A percentile compares a stretch with the other conserved stretches of the same genome.
phyloP scores from a whole-genome alignment of 2,888 invertebrate species.

The Sarcophaga rosellei region DNA sequence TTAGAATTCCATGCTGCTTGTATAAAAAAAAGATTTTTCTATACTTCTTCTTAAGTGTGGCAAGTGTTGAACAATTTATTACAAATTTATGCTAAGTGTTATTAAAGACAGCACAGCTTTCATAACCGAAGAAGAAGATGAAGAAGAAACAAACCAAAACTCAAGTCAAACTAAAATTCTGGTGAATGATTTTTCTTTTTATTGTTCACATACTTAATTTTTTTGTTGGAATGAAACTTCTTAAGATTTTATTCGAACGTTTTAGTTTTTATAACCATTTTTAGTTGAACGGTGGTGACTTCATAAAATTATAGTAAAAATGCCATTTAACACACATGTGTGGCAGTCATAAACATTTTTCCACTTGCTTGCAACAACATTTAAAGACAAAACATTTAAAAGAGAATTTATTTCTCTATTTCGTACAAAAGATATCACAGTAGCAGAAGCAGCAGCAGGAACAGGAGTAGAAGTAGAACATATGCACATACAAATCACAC shows the following conservation, averaged over 20 bases:
- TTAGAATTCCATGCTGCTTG: too few relatives aligned
- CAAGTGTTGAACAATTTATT: conserved; percentile 2
- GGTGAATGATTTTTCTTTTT: conserved; percentile 22
- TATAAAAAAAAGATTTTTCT: neutral
- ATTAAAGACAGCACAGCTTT: conserved; percentile 15
- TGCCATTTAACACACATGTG: conserved; percentile 63
- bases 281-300: conserved; percentile 50
- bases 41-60: neutral
- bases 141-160: neutral
- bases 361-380: conserved; percentile 33
- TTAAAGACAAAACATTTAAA: conserved; percentile 18
- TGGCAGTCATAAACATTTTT: conserved; percentile 59
- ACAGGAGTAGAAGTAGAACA: too few relatives aligned
- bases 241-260: conserved; percentile 21
- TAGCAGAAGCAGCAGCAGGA: neutral
- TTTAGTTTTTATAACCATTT: conserved; percentile 9
- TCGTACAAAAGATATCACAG: neutral
- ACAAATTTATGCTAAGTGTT: conserved; percentile 34
- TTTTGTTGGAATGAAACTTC: neutral
- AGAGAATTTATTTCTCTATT: conserved; percentile 55
- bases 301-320: conserved; percentile 65
- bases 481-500: neutral
- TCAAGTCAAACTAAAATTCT: conserved; percentile 4
- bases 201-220: neutral
- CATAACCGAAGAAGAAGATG: neutral